Evolutionary conservation across 2,797 vertebrate genomes (phyloP).

Genomic region (Philypnodon macrostomus): DNA sequence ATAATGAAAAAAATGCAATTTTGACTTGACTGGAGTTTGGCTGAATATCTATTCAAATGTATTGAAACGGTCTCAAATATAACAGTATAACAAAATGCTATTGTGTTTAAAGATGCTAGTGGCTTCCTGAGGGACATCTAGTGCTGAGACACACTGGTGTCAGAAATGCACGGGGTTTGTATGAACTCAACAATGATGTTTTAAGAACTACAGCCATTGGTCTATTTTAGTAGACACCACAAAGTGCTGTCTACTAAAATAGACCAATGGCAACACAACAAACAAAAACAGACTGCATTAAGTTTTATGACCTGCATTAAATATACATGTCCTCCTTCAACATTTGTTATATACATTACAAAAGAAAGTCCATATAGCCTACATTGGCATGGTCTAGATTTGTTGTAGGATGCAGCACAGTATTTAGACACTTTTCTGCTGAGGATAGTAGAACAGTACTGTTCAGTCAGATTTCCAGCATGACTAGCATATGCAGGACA

Average conservation of each 20-base stretch:
- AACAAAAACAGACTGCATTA: neutral
- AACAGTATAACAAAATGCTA: no score
- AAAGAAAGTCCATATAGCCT: no score
- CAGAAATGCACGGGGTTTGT: neutral
- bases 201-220: neutral
- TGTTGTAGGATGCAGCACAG: no score
- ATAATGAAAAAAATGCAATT: slow-evolving; percentile 26
- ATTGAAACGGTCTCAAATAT: no score
- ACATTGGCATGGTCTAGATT: no score
- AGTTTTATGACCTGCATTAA: no score
- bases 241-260: neutral
- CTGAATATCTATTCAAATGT: slow-evolving; percentile 32
- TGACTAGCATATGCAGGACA: neutral
- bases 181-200: neutral
- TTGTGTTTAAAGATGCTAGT: slow-evolving; percentile 4
- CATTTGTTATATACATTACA: no score
- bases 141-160: neutral
- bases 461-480: neutral
- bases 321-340: no score
- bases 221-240: neutral
- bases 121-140: slow-evolving; percentile 4
- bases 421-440: no score
- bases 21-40: slow-evolving; percentile 12
- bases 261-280: no score
- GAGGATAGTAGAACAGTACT: neutral